Conservation (phyloP, 2,888 invertebrate genomes). For the Trichacis sp. region DNA sequence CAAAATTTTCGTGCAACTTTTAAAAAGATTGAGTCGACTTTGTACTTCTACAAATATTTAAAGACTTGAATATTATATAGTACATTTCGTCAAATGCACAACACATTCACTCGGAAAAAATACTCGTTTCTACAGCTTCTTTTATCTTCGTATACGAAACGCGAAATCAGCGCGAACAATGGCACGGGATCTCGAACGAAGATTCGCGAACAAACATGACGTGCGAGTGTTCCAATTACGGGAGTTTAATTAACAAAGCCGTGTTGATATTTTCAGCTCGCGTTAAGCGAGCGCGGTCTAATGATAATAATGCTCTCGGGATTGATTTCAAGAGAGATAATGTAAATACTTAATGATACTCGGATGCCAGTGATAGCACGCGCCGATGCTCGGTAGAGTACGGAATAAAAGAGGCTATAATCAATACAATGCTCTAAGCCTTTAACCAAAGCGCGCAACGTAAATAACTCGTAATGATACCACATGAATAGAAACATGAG, state of each 20-base stretch:
- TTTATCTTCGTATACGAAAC: not conserved
- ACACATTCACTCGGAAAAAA: too few species aligned
- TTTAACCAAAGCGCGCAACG: constrained; percentile 28
- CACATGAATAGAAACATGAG: constrained; percentile 42
- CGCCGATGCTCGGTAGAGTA: constrained; percentile 8
- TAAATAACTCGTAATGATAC: constrained; percentile 36
- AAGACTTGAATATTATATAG: too few species aligned
- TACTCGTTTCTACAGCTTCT: too few species aligned
- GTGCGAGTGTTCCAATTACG: not conserved
- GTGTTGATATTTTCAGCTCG: not conserved
- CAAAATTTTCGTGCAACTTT: too few species aligned
- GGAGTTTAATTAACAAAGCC: not conserved
- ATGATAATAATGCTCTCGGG: not conserved
- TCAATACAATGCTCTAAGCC: constrained; percentile 35
- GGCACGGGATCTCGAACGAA: not conserved
- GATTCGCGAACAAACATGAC: not conserved
- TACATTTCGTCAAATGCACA: too few species aligned
- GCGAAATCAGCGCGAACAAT: constrained; percentile 2
- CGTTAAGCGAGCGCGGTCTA: not conserved
- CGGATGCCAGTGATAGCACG: constrained; percentile 12
- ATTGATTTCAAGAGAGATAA: constrained; percentile 4
- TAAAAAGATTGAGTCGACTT: too few species aligned
- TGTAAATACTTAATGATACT: constrained; percentile 4
- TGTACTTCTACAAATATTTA: too few species aligned
- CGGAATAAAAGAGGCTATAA: constrained; percentile 21